phyloP scores from a whole-genome alignment of 2,797 vertebrate genomes.

The Anas capensis region DNA sequence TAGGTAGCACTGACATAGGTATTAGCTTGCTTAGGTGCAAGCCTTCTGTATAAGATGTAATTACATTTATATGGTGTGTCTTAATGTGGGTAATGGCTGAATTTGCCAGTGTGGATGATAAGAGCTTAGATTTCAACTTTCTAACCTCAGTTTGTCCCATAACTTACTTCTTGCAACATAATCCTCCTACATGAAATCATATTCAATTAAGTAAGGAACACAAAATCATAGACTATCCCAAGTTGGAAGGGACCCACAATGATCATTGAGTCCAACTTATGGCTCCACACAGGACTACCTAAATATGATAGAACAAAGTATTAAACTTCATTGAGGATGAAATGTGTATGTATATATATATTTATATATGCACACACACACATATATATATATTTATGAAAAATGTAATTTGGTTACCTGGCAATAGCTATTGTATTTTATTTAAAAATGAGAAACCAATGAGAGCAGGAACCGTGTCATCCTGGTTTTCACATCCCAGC shows the following conservation, averaged over 20 bases:
- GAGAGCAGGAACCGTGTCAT: accelerated
- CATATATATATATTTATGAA: neutral
- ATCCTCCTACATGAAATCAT: neutral
- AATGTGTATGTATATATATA: too few relatives aligned
- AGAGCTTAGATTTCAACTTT: neutral
- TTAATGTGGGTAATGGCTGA: neutral
- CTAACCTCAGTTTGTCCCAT: accelerated
- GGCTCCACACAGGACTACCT: neutral
- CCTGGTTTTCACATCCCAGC: neutral
- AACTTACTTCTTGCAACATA: neutral
- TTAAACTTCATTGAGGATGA: neutral
- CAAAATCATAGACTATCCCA: neutral
- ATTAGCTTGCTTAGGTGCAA: neutral
- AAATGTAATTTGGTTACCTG: neutral
- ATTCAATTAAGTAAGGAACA: neutral
- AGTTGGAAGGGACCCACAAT: neutral
- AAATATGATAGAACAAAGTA: neutral
- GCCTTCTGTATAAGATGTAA: neutral
- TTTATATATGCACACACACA: too few relatives aligned
- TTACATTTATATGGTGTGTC: neutral
- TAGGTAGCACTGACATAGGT: neutral
- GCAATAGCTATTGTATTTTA: neutral
- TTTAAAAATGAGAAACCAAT: neutral
- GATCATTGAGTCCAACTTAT: neutral
- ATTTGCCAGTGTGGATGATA: accelerated